A percentile compares a stretch with the other conserved stretches of the same genome.
These are phyloP conservation scores for Pollenia angustigena DNA, from an alignment of 2,888 invertebrate species.

Conservation along the genomic window DNA sequence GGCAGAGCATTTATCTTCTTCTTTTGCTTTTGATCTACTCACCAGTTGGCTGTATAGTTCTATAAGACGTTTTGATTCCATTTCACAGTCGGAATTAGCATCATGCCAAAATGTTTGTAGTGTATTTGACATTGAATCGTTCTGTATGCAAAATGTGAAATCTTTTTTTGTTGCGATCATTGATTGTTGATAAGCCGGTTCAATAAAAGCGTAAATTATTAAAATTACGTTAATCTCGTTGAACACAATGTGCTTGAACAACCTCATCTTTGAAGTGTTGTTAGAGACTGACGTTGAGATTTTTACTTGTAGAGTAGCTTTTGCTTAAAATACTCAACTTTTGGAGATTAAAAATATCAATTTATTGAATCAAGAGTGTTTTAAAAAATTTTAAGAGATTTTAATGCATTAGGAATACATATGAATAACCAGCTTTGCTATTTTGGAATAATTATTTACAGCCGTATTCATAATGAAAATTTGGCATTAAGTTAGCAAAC, in stretches of 20 bases:
- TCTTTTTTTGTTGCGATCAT: constrained; percentile 36
- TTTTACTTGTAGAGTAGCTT: neutral
- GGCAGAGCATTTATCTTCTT: constrained; percentile 59
- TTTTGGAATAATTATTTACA: too few relatives aligned
- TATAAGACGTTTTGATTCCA: constrained; percentile 57
- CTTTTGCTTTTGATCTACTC: neutral
- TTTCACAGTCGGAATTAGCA: constrained; percentile 56
- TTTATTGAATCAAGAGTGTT: too few relatives aligned
- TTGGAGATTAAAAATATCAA: neutral
- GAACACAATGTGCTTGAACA: neutral
- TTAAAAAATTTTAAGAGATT: too few relatives aligned
- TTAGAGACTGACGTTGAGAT: constrained; percentile 10
- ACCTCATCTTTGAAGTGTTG: constrained; percentile 13
- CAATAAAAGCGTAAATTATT: constrained; percentile 15
- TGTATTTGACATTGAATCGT: constrained; percentile 53
- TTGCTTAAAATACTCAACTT: too few relatives aligned
- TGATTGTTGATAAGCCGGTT: constrained; percentile 47
- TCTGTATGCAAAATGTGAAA: constrained; percentile 60
- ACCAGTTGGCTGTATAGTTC: constrained; percentile 56
- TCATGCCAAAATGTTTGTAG: constrained; percentile 69
- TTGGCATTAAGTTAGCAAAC: too few relatives aligned
- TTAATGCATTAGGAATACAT: too few relatives aligned
- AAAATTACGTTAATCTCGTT: neutral
- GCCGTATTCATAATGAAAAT: too few relatives aligned
- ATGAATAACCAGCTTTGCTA: too few relatives aligned